These are phyloP conservation scores for Takifugu flavidus DNA, from an alignment of 2,113 vertebrate species.

Conservation along the genomic window DNA sequence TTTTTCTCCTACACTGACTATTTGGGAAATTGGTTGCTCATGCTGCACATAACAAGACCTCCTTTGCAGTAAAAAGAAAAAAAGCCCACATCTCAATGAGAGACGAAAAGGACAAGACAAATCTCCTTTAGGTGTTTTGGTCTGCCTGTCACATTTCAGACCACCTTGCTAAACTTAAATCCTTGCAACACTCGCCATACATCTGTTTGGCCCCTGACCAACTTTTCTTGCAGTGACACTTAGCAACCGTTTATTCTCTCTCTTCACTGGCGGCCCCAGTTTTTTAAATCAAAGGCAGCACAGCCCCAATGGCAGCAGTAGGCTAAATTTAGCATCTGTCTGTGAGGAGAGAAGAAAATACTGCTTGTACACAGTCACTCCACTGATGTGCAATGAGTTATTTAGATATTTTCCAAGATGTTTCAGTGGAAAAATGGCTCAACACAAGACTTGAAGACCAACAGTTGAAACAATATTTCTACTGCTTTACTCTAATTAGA, in stretches of 20 bases:
- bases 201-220: slow-evolving; percentile 11
- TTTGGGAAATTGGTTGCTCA: no score
- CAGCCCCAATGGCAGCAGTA: slow-evolving; percentile 44
- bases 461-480: background rate
- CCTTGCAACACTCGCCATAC: slow-evolving; percentile 15
- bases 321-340: slow-evolving; percentile 66
- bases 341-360: slow-evolving; percentile 56
- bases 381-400: slow-evolving; percentile 33
- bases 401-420: background rate
- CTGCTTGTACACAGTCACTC: slow-evolving; percentile 57
- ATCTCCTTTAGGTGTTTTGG: slow-evolving; percentile 38
- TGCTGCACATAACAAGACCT: no score
- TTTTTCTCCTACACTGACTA: no score
- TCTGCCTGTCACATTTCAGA: slow-evolving; percentile 67
- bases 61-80: no score
- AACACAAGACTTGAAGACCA: no score
- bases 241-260: slow-evolving; percentile 39
- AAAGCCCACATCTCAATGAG: background rate
- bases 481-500: background rate
- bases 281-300: slow-evolving; percentile 58
- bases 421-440: no score
- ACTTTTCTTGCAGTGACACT: slow-evolving; percentile 37
- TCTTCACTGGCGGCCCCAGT: slow-evolving; percentile 20
- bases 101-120: slow-evolving; percentile 19
- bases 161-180: slow-evolving; percentile 48